Base-by-base conservation (phyloP, 2,113 vertebrate genomes). In the Tenrec ecaudatus region DNA sequence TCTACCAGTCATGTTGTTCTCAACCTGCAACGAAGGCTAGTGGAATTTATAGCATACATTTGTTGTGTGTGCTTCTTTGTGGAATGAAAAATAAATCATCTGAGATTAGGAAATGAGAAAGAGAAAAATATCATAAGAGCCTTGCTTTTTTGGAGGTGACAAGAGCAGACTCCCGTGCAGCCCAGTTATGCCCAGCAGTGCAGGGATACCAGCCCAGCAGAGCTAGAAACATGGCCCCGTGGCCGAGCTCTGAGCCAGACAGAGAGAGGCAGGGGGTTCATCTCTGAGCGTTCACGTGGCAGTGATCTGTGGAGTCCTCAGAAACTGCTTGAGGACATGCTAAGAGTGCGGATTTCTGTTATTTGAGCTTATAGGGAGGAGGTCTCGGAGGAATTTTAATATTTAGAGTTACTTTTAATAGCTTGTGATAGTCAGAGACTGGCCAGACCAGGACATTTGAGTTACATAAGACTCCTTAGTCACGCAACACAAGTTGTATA, bases 391-490 rank as follows among this genome's bases (percentile, higher is more conserved):
- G 69, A 88, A 90, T 93, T 87, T 33, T 64, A 80, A 81, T 92
- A 93, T 92, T 96, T 94, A 89, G 66, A 96, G 93, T 83, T 89
- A 86, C 36, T 92, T 73, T 53, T 64, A 66, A 86, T 77, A 80
- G 77, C 86, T 23, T 77, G 76, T 47, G 79, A 71, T 76, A 73
- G 75, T 89, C 86, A 91, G 47, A 93, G 92, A 27, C 60, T 15
- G 80, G 58, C 80, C 77, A 83, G 43, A 53, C 58, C 83, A 66
- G 76, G 94, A 93, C 68, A 88, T 86, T 86, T 43, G 10, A 0
- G 31, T 95, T 95, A 88, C 71, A 89, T 93, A 96, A 93, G 38
- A 62, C 82, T 97, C 92, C 89, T 97, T 97, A 97, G 69, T 93
- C 88, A 93, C 71, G 47, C 82, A 79, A 93, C 86, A 91, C 95